phyloP scores from a whole-genome alignment of 2,888 invertebrate genomes.

The Tenthredo mesomela region DNA sequence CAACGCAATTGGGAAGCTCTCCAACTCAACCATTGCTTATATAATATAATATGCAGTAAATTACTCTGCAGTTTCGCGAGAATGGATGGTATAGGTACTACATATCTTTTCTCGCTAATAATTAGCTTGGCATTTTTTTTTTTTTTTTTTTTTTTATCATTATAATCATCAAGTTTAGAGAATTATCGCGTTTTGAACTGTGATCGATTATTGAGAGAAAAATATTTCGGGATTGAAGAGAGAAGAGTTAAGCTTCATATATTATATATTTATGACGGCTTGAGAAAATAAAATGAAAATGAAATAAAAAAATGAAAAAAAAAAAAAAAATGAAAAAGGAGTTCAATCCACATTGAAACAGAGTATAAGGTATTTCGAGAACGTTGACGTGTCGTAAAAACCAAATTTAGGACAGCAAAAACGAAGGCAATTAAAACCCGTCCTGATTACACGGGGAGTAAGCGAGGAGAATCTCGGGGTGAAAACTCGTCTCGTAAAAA shows the following conservation, averaged over 20 bases:
- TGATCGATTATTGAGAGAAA: not conserved
- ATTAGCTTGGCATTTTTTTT: not conserved
- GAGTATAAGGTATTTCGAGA: conserved; percentile 66
- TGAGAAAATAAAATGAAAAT: not conserved
- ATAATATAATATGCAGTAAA: not conserved
- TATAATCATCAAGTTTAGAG: not conserved
- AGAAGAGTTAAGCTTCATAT: not conserved
- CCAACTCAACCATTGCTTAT: conserved; percentile 64
- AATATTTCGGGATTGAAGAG: not conserved
- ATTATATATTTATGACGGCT: too few relatives aligned
- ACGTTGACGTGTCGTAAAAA: conserved; percentile 61
- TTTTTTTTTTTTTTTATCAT: not conserved
- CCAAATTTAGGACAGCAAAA: conserved; percentile 65
- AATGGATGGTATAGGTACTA: not conserved
- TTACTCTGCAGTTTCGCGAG: not conserved
- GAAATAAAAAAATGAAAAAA: not conserved
- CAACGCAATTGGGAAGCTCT: conserved; percentile 74
- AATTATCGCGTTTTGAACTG: not conserved
- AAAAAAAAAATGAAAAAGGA: not conserved
- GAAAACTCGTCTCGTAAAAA: conserved; percentile 59
- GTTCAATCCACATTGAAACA: conserved; percentile 29
- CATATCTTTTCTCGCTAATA: not conserved
- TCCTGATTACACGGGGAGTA: conserved; percentile 65
- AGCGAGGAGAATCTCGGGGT: conserved; percentile 48
- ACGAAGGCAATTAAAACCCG: conserved; percentile 70